phyloP scores from a whole-genome alignment of 2,888 invertebrate genomes.

The Agrochola litura region DNA sequence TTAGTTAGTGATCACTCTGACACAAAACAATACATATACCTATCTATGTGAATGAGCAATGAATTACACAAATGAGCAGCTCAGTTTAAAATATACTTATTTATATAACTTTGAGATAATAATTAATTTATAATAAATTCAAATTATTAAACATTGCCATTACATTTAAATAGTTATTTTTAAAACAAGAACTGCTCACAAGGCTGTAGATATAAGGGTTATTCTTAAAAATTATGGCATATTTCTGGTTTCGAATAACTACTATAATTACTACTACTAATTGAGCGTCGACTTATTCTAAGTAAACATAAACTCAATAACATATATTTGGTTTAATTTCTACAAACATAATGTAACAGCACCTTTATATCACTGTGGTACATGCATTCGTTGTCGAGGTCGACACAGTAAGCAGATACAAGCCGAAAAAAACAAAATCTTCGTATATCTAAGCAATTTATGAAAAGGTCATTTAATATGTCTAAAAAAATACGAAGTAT shows the following conservation, averaged over 20 bases:
- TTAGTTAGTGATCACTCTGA: slow-evolving; percentile 35
- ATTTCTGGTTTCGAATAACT: slow-evolving; percentile 68
- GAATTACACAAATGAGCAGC: slow-evolving; percentile 50
- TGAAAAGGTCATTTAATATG: background rate
- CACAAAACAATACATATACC: slow-evolving; percentile 28
- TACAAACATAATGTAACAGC: slow-evolving; percentile 84
- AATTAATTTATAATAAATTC: background rate
- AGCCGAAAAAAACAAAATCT: slow-evolving; percentile 1
- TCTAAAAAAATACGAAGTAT: background rate
- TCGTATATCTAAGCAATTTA: background rate
- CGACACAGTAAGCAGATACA: slow-evolving; percentile 28
- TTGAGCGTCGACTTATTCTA: slow-evolving; percentile 79
- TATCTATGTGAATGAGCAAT: slow-evolving; percentile 57
- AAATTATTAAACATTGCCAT: background rate
- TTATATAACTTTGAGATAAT: slow-evolving; percentile 8
- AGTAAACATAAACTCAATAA: slow-evolving; percentile 74
- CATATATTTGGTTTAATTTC: slow-evolving; percentile 86
- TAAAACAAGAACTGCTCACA: slow-evolving; percentile 45
- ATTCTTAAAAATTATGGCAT: slow-evolving; percentile 79
- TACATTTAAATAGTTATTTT: background rate
- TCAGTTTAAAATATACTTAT: slow-evolving; percentile 7
- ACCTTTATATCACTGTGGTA: slow-evolving; percentile 83
- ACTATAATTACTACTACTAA: slow-evolving; percentile 71
- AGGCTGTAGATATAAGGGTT: slow-evolving; percentile 44
- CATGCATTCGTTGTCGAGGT: slow-evolving; percentile 77